Percentiles rank a stretch among this genome's conserved stretches.
Conservation (phyloP, 2,113 vertebrate species). For the Podiceps cristatus region DNA sequence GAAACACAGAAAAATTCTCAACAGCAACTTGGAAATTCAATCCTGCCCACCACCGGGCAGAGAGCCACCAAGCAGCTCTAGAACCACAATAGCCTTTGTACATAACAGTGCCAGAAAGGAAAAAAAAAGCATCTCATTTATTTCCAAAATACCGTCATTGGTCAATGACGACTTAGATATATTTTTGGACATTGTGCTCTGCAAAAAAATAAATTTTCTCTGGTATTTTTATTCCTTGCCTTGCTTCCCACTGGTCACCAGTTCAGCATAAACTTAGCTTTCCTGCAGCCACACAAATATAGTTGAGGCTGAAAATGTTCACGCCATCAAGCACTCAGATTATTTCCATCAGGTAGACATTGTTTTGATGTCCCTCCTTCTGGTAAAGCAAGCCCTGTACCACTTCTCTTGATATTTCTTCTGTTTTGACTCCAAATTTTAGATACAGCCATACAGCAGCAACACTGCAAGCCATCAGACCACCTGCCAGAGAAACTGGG, state of each 20-base stretch:
- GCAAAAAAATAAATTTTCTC: neutral
- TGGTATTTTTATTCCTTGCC: neutral
- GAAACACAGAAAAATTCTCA: neutral
- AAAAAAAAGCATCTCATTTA: neutral
- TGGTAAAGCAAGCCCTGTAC: constrained; percentile 42
- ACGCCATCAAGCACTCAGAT: neutral
- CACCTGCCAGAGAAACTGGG: neutral
- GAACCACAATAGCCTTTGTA: neutral
- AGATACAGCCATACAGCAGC: neutral
- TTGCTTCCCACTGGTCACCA: neutral
- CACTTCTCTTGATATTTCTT: neutral
- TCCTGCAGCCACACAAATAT: neutral
- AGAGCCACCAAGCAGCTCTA: neutral
- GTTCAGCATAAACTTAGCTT: neutral
- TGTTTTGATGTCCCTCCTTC: neutral
- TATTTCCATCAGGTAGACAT: neutral
- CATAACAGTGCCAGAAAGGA: neutral
- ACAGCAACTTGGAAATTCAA: neutral
- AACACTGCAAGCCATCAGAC: neutral
- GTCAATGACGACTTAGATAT: fast-evolving
- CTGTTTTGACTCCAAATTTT: neutral
- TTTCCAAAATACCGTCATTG: neutral
- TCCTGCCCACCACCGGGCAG: neutral
- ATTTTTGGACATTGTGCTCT: neutral
- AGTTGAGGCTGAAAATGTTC: neutral